Percentiles rank a stretch among this genome's conserved stretches.
Conservation (phyloP, 2,797 vertebrate species). For the Forpus xanthops region DNA sequence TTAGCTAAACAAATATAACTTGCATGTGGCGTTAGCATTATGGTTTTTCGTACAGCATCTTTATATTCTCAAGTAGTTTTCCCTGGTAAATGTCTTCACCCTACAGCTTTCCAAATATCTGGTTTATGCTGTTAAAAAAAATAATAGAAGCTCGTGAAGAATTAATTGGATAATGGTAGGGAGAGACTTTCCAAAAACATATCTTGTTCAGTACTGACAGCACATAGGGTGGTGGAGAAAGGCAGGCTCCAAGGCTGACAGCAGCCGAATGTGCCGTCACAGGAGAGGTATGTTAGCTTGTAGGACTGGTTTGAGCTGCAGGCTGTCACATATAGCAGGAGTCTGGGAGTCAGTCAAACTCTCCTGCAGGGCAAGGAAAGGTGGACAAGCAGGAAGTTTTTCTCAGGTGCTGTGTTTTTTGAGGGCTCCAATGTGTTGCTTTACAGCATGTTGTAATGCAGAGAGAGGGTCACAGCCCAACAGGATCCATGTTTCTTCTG, state of each 20-base stretch:
- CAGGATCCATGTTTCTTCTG: not conserved
- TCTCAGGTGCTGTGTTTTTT: not conserved
- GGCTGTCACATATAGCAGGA: not conserved
- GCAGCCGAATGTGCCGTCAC: not conserved
- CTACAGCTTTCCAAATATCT: slow-evolving; percentile 14
- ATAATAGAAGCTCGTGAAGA: not conserved
- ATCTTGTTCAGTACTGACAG: not conserved
- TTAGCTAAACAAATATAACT: slow-evolving; percentile 56
- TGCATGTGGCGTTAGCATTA: slow-evolving; percentile 32
- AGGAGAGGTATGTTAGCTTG: not conserved
- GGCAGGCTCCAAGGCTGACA: not conserved
- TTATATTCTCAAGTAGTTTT: slow-evolving; percentile 11
- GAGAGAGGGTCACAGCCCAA: not conserved
- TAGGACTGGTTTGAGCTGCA: slow-evolving; percentile 7
- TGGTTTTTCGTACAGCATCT: slow-evolving; percentile 27
- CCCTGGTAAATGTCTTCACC: slow-evolving; percentile 26
- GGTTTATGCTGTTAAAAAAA: not conserved
- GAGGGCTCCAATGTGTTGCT: not conserved
- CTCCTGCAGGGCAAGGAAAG: not conserved
- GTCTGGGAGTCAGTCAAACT: not conserved
- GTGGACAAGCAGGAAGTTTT: slow-evolving; percentile 16
- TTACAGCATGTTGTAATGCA: not conserved
- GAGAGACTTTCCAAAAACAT: not conserved
- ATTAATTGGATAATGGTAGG: slow-evolving; percentile 19
- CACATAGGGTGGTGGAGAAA: not conserved